phyloP scores from a whole-genome alignment of 64 coral and sea anemone species.

The Pachyseris speciosa region DNA sequence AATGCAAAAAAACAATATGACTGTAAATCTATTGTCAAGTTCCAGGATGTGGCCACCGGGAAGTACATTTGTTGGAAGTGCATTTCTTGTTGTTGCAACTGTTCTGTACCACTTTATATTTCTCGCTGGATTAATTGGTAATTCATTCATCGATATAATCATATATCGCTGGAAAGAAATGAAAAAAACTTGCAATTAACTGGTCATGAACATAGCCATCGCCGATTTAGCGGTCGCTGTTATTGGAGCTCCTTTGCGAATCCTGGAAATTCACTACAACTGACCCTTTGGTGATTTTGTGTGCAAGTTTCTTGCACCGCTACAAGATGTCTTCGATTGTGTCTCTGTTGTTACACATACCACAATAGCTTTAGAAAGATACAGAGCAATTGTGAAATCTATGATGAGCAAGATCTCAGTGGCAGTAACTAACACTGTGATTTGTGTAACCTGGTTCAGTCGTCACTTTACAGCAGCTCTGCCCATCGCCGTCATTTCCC shows the following conservation, averaged over 20 bases:
- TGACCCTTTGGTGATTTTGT: slow-evolving; percentile 73
- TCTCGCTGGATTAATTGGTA: slow-evolving; percentile 45
- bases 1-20: too few species aligned
- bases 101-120: slow-evolving; percentile 53
- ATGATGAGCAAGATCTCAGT: slow-evolving; percentile 69
- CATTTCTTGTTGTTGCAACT: slow-evolving; percentile 1
- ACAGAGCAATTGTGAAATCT: slow-evolving; percentile 75
- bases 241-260: slow-evolving; percentile 47
- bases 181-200: slow-evolving; percentile 62
- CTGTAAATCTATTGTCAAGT: too few species aligned
- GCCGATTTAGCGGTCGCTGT: slow-evolving; percentile 72
- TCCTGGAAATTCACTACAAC: slow-evolving; percentile 21
- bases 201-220: slow-evolving; percentile 61
- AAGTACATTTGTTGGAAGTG: too few species aligned
- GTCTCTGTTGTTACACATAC: slow-evolving; percentile 82
- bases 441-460: slow-evolving; percentile 52
- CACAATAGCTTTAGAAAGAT: slow-evolving; percentile 72
- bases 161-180: slow-evolving; percentile 60
- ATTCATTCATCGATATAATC: slow-evolving; percentile 37
- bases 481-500: slow-evolving; percentile 20
- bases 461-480: slow-evolving; percentile 63
- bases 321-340: slow-evolving; percentile 55
- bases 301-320: slow-evolving; percentile 57
- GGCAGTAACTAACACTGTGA: slow-evolving; percentile 53
- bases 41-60: not conserved